These are phyloP conservation scores for Cyclina sinensis DNA, from an alignment of 1,140 invertebrate species.

Conservation along the genomic window DNA sequence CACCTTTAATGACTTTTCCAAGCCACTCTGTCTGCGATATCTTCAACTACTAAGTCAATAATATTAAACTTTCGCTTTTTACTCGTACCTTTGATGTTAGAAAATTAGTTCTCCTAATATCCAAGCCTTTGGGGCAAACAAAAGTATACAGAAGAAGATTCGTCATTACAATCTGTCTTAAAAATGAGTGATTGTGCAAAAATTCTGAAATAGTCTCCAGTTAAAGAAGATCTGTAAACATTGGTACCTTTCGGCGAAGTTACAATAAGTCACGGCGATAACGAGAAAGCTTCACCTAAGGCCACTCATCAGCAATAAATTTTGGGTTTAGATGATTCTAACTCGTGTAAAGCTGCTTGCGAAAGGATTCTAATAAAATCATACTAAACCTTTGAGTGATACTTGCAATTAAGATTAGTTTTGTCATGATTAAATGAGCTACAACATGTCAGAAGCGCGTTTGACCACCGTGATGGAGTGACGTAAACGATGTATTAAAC, in stretches of 20 bases:
- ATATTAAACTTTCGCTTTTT: slow-evolving; percentile 1
- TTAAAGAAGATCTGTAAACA: slow-evolving; percentile 15
- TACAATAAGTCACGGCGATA: not conserved
- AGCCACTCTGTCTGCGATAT: slow-evolving; percentile 3
- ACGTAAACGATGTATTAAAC: no score
- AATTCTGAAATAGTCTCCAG: not conserved
- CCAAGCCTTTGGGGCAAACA: not conserved
- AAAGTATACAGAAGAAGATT: not conserved
- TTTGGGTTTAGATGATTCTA: not conserved
- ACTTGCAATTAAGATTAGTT: no score
- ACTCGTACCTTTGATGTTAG: not conserved
- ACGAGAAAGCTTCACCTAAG: not conserved
- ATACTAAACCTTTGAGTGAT: no score
- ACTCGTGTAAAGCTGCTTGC: not conserved
- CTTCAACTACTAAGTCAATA: slow-evolving; percentile 25
- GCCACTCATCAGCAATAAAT: not conserved
- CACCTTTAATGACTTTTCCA: slow-evolving; percentile 14
- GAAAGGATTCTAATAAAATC: no score
- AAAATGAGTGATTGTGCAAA: slow-evolving; percentile 16
- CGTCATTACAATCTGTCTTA: slow-evolving; percentile 3
- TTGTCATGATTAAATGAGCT: no score
- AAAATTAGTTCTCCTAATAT: slow-evolving; percentile 19
- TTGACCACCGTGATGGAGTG: no score
- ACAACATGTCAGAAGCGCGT: no score
- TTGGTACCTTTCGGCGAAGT: not conserved